A percentile compares a stretch with the other conserved stretches of the same genome.
Evolutionary conservation across 92 coral and sea anemone species (phyloP).

Genomic region (Plumapathes pennacea): DNA sequence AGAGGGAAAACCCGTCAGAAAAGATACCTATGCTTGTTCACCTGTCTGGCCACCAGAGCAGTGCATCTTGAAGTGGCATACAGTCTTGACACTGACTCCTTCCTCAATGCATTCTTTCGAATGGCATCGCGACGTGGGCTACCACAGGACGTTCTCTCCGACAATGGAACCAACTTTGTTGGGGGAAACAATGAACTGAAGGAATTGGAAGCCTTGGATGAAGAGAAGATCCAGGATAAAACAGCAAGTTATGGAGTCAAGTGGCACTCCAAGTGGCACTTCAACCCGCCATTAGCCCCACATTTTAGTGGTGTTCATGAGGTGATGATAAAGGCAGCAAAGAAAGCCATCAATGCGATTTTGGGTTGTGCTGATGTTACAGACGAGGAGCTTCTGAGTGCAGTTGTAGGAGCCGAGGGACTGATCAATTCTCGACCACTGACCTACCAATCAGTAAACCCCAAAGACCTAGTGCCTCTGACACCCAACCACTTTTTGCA

Average conservation of each 20-base stretch:
- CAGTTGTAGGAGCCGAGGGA: conserved; percentile 39
- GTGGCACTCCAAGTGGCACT: conserved; percentile 15
- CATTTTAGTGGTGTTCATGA: conserved; percentile 62
- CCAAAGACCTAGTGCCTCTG: conserved; percentile 27
- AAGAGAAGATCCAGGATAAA: conserved; percentile 10
- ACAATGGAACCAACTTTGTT: conserved; percentile 31
- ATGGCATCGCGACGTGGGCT: conserved; percentile 34
- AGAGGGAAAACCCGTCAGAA: conserved; percentile 30
- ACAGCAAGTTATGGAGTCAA: conserved; percentile 13
- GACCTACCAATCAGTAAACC: conserved; percentile 30
- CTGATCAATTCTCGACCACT: conserved; percentile 31
- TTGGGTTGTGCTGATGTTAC: conserved; percentile 27
- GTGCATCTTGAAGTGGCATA: conserved; percentile 40
- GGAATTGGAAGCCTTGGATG: conserved; percentile 5
- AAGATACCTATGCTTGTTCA: conserved; percentile 35
- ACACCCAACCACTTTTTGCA: conserved; percentile 47
- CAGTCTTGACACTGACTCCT: conserved; percentile 23
- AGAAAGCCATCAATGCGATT: conserved; percentile 37
- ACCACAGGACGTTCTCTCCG: conserved; percentile 32
- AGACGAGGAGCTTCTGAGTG: conserved; percentile 34
- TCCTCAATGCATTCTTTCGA: conserved; percentile 30
- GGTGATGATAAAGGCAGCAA: conserved; percentile 53
- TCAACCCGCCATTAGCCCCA: conserved; percentile 45
- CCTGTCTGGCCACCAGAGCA: conserved; percentile 30
- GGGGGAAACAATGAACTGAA: conserved; percentile 26